Percentiles rank a stretch among this genome's conserved stretches.
Conservation (phyloP, 1,140 invertebrate genomes). For the Oryzaephilus surinamensis region DNA sequence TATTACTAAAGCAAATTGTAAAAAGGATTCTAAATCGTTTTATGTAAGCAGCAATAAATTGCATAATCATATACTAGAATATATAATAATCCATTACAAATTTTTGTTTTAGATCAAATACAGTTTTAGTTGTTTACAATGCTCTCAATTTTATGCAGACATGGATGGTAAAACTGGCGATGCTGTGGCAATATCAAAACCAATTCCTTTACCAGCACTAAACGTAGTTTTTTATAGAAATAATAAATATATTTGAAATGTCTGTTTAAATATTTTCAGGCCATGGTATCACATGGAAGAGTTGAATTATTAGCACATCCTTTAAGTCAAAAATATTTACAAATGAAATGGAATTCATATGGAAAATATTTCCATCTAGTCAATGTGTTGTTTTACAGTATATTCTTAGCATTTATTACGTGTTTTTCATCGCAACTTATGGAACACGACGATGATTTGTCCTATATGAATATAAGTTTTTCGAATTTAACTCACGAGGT, state of each 20-base stretch:
- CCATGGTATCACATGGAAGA: conserved; percentile 69
- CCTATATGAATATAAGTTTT: conserved; percentile 13
- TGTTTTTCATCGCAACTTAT: conserved; percentile 46
- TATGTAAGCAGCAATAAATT: conserved; percentile 50
- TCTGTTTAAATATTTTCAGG: conserved; percentile 38
- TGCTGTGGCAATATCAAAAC: conserved; percentile 41
- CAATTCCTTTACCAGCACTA: conserved; percentile 55
- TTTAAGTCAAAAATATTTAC: conserved; percentile 70
- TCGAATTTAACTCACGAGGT: conserved; percentile 9
- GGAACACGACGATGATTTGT: conserved; percentile 20
- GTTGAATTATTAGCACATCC: conserved; percentile 73
- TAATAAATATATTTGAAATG: neutral
- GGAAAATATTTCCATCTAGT: conserved; percentile 74
- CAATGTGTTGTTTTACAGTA: conserved; percentile 62
- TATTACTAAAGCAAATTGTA: conserved; percentile 69
- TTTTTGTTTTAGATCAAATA: conserved; percentile 50
- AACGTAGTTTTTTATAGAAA: conserved; percentile 44
- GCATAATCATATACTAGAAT: neutral
- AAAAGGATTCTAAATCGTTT: conserved; percentile 70
- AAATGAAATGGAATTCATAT: conserved; percentile 83
- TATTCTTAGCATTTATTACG: conserved; percentile 66
- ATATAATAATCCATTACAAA: neutral
- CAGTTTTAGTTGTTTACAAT: conserved; percentile 58
- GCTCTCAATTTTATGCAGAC: conserved; percentile 47
- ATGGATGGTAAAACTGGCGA: conserved; percentile 49